Conservation (phyloP, 2,797 vertebrate species). For the Macropodus opercularis region DNA sequence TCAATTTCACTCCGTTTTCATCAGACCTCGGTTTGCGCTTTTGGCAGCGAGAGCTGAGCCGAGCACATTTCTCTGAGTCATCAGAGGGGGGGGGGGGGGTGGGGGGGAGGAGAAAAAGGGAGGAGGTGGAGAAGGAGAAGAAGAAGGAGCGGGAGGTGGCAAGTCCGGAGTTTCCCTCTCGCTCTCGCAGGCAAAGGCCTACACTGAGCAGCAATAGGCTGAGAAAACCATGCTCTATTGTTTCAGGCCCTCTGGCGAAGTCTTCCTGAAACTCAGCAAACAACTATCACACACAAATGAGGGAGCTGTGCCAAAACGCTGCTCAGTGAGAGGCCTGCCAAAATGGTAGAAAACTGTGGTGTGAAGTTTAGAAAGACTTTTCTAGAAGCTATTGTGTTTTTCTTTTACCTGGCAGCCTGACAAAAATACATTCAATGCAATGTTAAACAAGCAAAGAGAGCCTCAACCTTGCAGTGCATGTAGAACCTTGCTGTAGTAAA, state of each 20-base stretch:
- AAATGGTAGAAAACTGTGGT: slow-evolving; percentile 61
- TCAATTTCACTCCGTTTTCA: slow-evolving; percentile 68
- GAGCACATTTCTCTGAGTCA: slow-evolving; percentile 85
- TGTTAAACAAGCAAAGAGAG: slow-evolving; percentile 8
- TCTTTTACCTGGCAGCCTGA: slow-evolving; percentile 44
- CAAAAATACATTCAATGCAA: slow-evolving; percentile 33
- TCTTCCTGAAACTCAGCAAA: slow-evolving; percentile 75
- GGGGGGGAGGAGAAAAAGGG: neutral
- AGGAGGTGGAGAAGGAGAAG: slow-evolving; percentile 16
- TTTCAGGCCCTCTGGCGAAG: slow-evolving; percentile 71
- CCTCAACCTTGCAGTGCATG: slow-evolving; percentile 1
- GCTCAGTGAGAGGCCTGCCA: slow-evolving; percentile 62
- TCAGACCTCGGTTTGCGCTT: slow-evolving; percentile 57
- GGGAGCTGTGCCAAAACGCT: slow-evolving; percentile 58
- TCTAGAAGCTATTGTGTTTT: slow-evolving; percentile 57
- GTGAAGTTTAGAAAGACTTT: slow-evolving; percentile 62
- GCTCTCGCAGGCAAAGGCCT: slow-evolving; percentile 61
- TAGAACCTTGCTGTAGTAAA: neutral
- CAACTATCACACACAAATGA: slow-evolving; percentile 53
- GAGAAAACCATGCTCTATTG: slow-evolving; percentile 71
- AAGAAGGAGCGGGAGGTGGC: slow-evolving; percentile 62
- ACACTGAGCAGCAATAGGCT: slow-evolving; percentile 61
- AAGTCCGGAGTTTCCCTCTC: slow-evolving; percentile 73
- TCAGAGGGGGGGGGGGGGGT: slow-evolving; percentile 44
- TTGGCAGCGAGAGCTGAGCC: slow-evolving; percentile 63